Conservation (phyloP, 1,140 invertebrate species). For the Lethrus apterus region DNA sequence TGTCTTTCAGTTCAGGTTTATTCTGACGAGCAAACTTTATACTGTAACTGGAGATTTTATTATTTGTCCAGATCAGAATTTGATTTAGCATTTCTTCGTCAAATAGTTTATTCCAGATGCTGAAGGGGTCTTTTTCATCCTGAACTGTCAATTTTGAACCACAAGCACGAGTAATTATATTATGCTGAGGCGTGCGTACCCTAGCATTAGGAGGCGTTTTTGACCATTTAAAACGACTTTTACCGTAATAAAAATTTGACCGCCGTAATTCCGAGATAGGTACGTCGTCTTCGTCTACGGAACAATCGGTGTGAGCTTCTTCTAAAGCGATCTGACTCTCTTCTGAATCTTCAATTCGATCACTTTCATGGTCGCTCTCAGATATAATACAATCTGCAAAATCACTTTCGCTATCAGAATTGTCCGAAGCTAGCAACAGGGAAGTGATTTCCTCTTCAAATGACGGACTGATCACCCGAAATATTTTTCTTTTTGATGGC, state of each 20-base stretch:
- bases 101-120: conserved; percentile 2
- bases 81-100: not conserved
- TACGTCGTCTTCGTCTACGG: too few species aligned
- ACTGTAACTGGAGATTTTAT: not conserved
- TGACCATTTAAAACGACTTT: conserved; percentile 1
- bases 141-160: conserved; percentile 1
- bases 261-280: not conserved
- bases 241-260: not conserved
- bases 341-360: too few species aligned
- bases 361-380: too few species aligned
- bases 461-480: too few species aligned
- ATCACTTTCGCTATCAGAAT: too few species aligned
- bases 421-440: too few species aligned
- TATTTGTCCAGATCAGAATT: not conserved
- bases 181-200: not conserved
- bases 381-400: too few species aligned
- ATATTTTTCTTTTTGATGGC: too few species aligned
- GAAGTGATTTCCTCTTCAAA: too few species aligned
- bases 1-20: not conserved
- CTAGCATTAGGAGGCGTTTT: not conserved
- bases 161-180: not conserved
- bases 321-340: too few species aligned
- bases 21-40: not conserved
- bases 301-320: too few species aligned
- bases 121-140: not conserved